Percentiles rank a stretch among this genome's conserved stretches.
These are phyloP conservation scores for Odobenus rosmarus DNA, from an alignment of 2,113 vertebrate genomes.

Conservation along the genomic window DNA sequence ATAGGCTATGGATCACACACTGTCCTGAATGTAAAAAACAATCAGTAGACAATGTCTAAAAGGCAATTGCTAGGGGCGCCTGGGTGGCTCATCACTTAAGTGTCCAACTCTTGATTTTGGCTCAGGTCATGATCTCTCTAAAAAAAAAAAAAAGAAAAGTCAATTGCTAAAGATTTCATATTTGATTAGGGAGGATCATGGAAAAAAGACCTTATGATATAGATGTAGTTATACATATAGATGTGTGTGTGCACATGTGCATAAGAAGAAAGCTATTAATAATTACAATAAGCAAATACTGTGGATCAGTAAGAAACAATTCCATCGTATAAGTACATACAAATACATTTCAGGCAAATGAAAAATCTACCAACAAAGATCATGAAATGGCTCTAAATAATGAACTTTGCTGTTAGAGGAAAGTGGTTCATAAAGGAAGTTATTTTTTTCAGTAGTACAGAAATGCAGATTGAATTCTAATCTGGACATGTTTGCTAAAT, in stretches of 20 bases:
- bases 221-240: not conserved
- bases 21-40: not conserved
- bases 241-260: rapidly evolving
- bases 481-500: not conserved
- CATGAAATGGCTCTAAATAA: not conserved
- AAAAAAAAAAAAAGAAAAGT: not conserved
- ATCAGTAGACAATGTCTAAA: not conserved
- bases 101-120: not conserved
- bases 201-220: not conserved
- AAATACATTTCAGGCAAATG: not conserved
- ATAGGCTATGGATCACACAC: not conserved
- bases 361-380: not conserved
- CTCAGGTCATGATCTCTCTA: not conserved
- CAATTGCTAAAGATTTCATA: not conserved
- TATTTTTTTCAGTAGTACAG: not conserved
- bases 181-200: not conserved
- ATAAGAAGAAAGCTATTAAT: not conserved
- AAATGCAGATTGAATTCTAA: not conserved
- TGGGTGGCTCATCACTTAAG: not conserved
- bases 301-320: not conserved
- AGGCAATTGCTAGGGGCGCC: not conserved
- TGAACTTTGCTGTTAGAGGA: not conserved
- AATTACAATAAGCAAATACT: not conserved
- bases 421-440: not conserved
- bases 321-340: rapidly evolving